Evolutionary conservation across 1,140 invertebrate species (phyloP).

Genomic region (Pogonomyrmex barbatus): DNA sequence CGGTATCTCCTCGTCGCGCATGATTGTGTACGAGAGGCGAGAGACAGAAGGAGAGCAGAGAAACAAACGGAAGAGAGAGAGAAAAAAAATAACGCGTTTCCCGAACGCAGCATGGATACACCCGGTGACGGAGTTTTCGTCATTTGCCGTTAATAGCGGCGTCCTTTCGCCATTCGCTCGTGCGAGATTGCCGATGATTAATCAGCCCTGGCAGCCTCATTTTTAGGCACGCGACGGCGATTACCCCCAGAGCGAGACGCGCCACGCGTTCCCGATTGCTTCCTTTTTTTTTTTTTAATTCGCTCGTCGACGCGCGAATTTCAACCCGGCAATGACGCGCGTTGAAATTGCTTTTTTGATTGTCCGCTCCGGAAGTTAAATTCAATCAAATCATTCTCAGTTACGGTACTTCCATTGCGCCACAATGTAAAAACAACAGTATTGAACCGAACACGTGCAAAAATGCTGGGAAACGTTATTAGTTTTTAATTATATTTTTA

Average conservation of each 20-base stretch:
- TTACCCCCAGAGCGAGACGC: constrained; percentile 69
- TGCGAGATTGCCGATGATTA: constrained; percentile 82
- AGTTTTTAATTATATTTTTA: constrained; percentile 41
- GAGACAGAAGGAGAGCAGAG: constrained; percentile 37
- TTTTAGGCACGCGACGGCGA: constrained; percentile 77
- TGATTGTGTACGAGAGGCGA: background rate
- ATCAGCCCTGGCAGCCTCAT: constrained; percentile 81
- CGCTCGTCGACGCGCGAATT: constrained; percentile 44
- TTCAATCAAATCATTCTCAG: constrained; percentile 62
- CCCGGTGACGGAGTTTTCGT: constrained; percentile 80
- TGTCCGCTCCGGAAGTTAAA: constrained; percentile 59
- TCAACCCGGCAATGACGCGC: constrained; percentile 47
- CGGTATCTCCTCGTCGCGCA: constrained; percentile 54
- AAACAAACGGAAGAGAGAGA: constrained; percentile 65
- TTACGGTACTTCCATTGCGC: constrained; percentile 47
- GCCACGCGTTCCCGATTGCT: constrained; percentile 60
- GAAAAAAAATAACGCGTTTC: constrained; percentile 63
- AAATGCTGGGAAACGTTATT: constrained; percentile 20
- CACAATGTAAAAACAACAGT: constrained; percentile 23
- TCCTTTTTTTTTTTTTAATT: constrained; percentile 57
- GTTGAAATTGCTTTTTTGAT: constrained; percentile 64
- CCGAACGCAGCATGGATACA: constrained; percentile 41
- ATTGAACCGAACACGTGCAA: constrained; percentile 6
- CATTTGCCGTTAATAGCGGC: constrained; percentile 80
- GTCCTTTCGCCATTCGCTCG: constrained; percentile 79